Conservation (phyloP, 64 coral and sea anemone species). For the Platygyra sinensis region DNA sequence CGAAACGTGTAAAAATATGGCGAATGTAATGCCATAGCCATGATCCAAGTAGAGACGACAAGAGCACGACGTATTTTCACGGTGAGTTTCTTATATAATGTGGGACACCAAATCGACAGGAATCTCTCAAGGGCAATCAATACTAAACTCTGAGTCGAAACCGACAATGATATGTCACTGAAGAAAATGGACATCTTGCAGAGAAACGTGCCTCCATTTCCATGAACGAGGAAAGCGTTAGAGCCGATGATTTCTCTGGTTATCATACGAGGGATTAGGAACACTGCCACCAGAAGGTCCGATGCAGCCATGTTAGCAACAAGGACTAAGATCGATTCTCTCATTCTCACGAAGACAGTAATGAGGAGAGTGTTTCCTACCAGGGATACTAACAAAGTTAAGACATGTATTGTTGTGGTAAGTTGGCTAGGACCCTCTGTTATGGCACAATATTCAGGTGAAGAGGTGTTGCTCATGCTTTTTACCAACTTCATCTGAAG, state of each 20-base stretch:
- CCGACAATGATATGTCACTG: conserved; percentile 56
- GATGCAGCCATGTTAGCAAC: conserved; percentile 80
- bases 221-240: conserved; percentile 27
- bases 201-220: conserved; percentile 15
- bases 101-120: conserved; percentile 50
- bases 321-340: conserved; percentile 43
- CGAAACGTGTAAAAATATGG: conserved; percentile 35
- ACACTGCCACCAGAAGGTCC: conserved; percentile 45
- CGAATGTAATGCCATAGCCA: conserved; percentile 25
- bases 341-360: conserved; percentile 44
- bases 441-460: too few species aligned
- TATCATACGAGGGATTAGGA: conserved; percentile 54
- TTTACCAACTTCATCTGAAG: too few species aligned
- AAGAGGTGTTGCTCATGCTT: too few species aligned
- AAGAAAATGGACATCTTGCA: conserved; percentile 58
- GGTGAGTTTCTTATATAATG: conserved; percentile 44
- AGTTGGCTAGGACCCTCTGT: not conserved
- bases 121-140: conserved; percentile 73
- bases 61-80: conserved; percentile 1
- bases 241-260: not conserved
- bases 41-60: conserved; percentile 22
- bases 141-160: conserved; percentile 63
- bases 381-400: not conserved
- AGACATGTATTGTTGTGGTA: not conserved
- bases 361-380: conserved; percentile 50